Percentiles rank a stretch among this genome's conserved stretches.
Evolutionary conservation across 1,140 invertebrate species (phyloP).

Genomic region (Helicorthomorpha holstii): DNA sequence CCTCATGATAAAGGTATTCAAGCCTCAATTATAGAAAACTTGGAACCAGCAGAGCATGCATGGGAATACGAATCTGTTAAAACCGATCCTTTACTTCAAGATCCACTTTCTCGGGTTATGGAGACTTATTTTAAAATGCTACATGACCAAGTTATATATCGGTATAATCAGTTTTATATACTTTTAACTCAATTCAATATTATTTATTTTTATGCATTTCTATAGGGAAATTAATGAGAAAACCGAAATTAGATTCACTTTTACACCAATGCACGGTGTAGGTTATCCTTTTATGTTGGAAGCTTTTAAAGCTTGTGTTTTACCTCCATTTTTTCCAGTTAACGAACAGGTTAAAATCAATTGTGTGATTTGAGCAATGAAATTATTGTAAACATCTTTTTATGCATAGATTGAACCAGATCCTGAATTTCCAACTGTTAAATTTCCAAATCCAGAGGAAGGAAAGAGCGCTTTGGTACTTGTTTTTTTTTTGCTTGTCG

Average conservation of each 20-base stretch:
- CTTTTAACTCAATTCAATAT: background rate
- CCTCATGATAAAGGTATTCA: slow-evolving; percentile 84
- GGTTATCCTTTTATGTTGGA: slow-evolving; percentile 60
- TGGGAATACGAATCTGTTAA: slow-evolving; percentile 38
- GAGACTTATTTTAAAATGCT: slow-evolving; percentile 46
- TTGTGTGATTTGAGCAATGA: background rate
- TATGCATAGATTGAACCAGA: slow-evolving; percentile 59
- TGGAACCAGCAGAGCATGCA: slow-evolving; percentile 46
- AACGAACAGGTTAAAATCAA: slow-evolving; percentile 31
- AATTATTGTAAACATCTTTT: background rate
- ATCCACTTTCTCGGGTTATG: slow-evolving; percentile 37
- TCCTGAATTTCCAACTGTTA: slow-evolving; percentile 92
- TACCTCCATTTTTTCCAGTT: slow-evolving; percentile 55
- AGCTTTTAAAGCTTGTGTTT: slow-evolving; percentile 52
- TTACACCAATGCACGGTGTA: slow-evolving; percentile 97
- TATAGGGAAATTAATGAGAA: slow-evolving; percentile 36
- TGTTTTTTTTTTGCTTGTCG: slow-evolving; percentile 7
- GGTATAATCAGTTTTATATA: background rate
- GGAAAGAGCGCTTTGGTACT: slow-evolving; percentile 60
- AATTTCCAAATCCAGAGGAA: slow-evolving; percentile 97
- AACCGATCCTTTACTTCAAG: slow-evolving; percentile 21
- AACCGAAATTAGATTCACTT: slow-evolving; percentile 52
- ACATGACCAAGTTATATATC: slow-evolving; percentile 23
- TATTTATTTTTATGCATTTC: slow-evolving; percentile 4
- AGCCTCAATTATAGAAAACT: slow-evolving; percentile 51